Evolutionary conservation across 2,113 vertebrate species (phyloP).

Genomic region (Apistogramma diplotaenia): DNA sequence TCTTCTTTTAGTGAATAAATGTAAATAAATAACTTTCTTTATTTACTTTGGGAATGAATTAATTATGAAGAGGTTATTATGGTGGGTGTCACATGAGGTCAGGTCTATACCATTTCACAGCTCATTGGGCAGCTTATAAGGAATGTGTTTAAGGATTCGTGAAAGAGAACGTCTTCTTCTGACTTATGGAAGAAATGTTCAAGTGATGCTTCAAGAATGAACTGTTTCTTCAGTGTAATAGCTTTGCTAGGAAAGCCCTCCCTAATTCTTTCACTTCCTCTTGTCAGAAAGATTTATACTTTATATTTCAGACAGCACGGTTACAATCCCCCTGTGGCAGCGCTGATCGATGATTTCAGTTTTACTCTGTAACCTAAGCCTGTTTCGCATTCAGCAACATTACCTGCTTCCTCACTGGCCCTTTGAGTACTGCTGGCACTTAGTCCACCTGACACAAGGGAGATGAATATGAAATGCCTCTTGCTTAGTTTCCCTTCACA

Average conservation of each 20-base stretch:
- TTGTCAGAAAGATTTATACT: constrained; percentile 59
- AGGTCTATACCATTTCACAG: neutral
- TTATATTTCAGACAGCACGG: constrained; percentile 35
- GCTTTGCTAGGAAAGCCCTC: constrained; percentile 13
- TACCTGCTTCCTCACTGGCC: constrained; percentile 56
- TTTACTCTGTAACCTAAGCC: constrained; percentile 64
- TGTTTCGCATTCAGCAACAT: constrained; percentile 66
- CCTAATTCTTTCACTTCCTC: constrained; percentile 42
- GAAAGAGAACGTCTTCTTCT: neutral
- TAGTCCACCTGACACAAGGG: constrained; percentile 65
- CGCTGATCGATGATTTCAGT: constrained; percentile 55
- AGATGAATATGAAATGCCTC: constrained; percentile 71
- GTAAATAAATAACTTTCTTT: neutral
- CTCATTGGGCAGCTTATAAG: neutral
- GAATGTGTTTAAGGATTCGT: neutral
- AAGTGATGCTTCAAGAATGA: neutral
- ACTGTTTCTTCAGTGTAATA: neutral
- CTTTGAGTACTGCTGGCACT: constrained; percentile 64
- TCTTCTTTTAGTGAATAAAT: neutral
- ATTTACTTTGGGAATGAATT: neutral
- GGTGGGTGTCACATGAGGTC: neutral
- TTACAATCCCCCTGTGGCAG: constrained; percentile 35
- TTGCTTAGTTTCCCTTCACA: constrained; percentile 66
- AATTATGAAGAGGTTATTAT: neutral
- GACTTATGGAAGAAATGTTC: neutral